Base-by-base conservation (phyloP, 2,113 vertebrate species). In the Sander vitreus region DNA sequence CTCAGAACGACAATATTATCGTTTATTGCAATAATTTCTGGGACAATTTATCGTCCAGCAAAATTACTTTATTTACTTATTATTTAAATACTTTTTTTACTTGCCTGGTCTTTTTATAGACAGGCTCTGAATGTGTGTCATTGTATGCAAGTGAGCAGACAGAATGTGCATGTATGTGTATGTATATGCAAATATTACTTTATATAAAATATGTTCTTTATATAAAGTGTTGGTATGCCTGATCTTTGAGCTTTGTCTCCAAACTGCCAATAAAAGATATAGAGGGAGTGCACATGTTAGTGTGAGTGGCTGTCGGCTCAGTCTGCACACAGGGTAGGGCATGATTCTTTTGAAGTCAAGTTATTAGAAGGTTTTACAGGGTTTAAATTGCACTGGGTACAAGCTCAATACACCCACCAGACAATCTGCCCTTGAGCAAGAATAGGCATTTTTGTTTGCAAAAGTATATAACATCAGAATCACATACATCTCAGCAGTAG, bases 21-120 rank as follows among this genome's bases (percentile, higher is more conserved):
- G 27, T 27, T 27, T 27, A 27, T 27, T 2, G 27, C 27, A 27
- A 27, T 27, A 27, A 27, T 27, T 27, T 27, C 27, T 27, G 27
- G 27, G 2, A 27, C 27, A 27, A 27, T 27, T 27, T 27, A 27
- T 27, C 27, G 27, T 27, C 27, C 27, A 27, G 27, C 27, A 27
- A 27, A 27, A n/a, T n/a, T n/a, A n/a, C n/a, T n/a, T n/a, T n/a
- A n/a, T n/a, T n/a, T n/a, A n/a, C n/a, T n/a, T n/a, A n/a, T n/a
- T n/a, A n/a, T n/a, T n/a, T n/a, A n/a, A n/a, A n/a, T n/a, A n/a
- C n/a, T n/a, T n/a, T 78, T 87, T 92, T 92, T 89, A 87, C 88
- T 91, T 76, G 73, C 63, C 59, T 68, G 21, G 59, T 83, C 86
- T 93, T 91, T 93, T 90, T 91, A 87, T 89, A 85, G 82, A 65